Percentiles rank a stretch among this genome's conserved stretches.
These are phyloP conservation scores for Aleiodes sp. DNA, from an alignment of 1,140 invertebrate genomes.

Conservation along the genomic window DNA sequence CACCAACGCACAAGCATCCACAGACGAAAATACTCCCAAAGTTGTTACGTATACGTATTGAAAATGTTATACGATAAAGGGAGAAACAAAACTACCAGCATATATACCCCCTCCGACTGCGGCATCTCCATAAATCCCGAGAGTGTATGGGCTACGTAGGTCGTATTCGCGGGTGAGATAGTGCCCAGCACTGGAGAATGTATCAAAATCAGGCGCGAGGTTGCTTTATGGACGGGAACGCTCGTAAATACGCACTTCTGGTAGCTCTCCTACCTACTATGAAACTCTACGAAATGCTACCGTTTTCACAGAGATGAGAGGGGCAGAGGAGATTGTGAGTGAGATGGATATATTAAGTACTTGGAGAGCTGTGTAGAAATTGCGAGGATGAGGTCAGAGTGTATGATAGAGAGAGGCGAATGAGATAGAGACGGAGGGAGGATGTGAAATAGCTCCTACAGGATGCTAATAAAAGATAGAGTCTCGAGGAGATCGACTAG, in stretches of 20 bases:
- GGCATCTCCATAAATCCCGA: slow-evolving; percentile 63
- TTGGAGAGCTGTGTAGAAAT: neutral
- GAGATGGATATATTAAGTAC: neutral
- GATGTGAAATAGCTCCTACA: slow-evolving; percentile 58
- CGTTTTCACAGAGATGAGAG: neutral
- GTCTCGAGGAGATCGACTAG: slow-evolving; percentile 49
- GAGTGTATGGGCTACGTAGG: slow-evolving; percentile 60
- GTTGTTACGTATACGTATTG: neutral
- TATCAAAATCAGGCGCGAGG: slow-evolving; percentile 68
- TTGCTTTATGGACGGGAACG: slow-evolving; percentile 67
- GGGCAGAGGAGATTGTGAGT: neutral
- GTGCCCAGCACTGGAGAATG: slow-evolving; percentile 63
- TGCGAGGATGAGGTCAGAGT: neutral
- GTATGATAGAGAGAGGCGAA: too few species aligned
- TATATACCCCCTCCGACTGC: slow-evolving; percentile 27
- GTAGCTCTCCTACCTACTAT: slow-evolving; percentile 48
- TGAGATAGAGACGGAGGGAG: slow-evolving; percentile 47
- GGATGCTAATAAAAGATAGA: slow-evolving; percentile 66
- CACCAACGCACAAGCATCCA: neutral
- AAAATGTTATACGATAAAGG: neutral
- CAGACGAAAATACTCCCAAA: too few species aligned
- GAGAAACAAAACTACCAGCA: slow-evolving; percentile 10
- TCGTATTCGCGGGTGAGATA: slow-evolving; percentile 68
- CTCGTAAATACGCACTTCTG: slow-evolving; percentile 69
- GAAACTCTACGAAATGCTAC: slow-evolving; percentile 19